Percentiles rank a stretch among this genome's conserved stretches.
These are phyloP conservation scores for Solenopsis fugax DNA, from an alignment of 1,140 invertebrate genomes.

Conservation along the genomic window DNA sequence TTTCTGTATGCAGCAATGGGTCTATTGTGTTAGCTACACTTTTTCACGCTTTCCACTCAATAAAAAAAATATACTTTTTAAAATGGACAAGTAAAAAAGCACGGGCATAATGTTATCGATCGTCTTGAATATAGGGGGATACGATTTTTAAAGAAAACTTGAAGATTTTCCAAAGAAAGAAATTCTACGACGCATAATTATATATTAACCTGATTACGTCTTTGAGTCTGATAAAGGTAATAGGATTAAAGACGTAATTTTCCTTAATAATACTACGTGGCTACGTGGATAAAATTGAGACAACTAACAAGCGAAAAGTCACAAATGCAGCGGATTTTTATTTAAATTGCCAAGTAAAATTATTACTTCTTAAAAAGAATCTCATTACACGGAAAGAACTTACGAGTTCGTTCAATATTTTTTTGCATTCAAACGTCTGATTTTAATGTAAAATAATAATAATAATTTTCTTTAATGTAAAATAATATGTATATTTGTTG, in stretches of 20 bases:
- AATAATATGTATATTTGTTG: not conserved
- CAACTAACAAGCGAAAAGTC: not conserved
- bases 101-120: not conserved
- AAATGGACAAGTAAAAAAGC: not conserved
- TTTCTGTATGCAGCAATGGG: not conserved
- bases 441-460: not conserved
- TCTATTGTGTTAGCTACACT: not conserved
- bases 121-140: not conserved
- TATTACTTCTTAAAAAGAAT: slow-evolving; percentile 8
- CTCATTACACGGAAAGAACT: not conserved
- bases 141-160: not conserved
- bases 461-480: not conserved
- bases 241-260: slow-evolving; percentile 47
- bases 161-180: not conserved
- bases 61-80: slow-evolving; percentile 3
- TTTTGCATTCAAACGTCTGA: not conserved
- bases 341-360: not conserved
- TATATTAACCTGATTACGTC: slow-evolving; percentile 54
- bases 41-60: not conserved
- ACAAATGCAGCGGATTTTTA: not conserved
- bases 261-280: slow-evolving; percentile 38
- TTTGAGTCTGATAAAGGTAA: slow-evolving; percentile 28
- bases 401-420: not conserved
- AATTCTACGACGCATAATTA: slow-evolving; percentile 40
- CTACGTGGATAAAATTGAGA: not conserved